Conservation (phyloP, 2,888 invertebrate genomes). For the Nymphalis c-album region DNA sequence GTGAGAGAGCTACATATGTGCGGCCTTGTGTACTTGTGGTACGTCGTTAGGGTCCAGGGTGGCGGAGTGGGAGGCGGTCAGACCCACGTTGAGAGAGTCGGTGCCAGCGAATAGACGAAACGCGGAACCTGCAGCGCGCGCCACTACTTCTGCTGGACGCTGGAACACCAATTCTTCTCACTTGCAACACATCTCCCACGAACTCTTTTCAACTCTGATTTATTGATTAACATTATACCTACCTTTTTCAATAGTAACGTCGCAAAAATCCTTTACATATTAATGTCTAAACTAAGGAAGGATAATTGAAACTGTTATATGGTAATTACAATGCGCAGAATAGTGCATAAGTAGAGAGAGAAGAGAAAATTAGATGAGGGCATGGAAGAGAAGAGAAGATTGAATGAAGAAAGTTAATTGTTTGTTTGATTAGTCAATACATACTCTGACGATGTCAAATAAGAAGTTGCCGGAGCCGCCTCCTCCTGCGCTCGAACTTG, state of each 20-base stretch:
- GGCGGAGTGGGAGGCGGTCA: constrained; percentile 83
- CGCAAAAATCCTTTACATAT: neutral
- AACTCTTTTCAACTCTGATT: neutral
- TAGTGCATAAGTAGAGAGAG: neutral
- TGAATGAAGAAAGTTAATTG: neutral
- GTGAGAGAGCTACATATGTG: constrained; percentile 50
- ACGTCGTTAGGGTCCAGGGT: constrained; percentile 74
- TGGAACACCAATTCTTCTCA: constrained; percentile 66
- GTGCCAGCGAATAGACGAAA: constrained; percentile 89
- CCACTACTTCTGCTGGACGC: constrained; percentile 90
- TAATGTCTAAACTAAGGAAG: neutral
- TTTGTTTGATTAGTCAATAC: constrained; percentile 52
- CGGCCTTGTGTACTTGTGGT: constrained; percentile 67
- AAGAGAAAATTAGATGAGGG: constrained; percentile 1
- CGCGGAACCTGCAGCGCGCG: constrained; percentile 89
- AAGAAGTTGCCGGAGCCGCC: constrained; percentile 94
- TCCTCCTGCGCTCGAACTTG: constrained; percentile 76
- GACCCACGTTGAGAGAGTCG: constrained; percentile 87
- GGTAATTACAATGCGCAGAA: neutral
- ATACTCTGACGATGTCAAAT: constrained; percentile 94
- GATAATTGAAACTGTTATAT: neutral
- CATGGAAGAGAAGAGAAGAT: neutral
- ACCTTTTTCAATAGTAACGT: constrained; percentile 3
- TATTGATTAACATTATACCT: neutral
- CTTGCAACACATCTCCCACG: constrained; percentile 40